Evolutionary conservation across 1,140 invertebrate species (phyloP), one percentile per base, ranked within the genome.

Genomic region (Brachionus manjavacas): DNA sequence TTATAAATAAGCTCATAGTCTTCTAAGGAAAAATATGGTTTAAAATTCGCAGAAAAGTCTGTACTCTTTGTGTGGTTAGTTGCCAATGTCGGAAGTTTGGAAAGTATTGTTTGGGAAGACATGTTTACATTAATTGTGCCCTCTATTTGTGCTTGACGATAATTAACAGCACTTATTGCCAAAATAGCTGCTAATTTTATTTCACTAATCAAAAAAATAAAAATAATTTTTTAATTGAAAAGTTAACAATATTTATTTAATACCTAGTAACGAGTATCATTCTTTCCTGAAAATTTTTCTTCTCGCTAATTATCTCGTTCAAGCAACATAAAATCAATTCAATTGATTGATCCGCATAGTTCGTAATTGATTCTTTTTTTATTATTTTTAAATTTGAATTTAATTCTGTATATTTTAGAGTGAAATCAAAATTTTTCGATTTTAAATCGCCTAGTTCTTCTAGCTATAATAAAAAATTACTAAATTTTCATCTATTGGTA

Each of bases 91-190:
- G 72, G 72, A 49, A 81, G 25, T 64, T 64, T 81, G 9, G 79
- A 14, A 0, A 81, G 39, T 12, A 81, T 28, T 20, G 25, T 68
- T 23, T 64, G 64, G 23, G 52, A 31, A 39, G 79, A 60, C 79
- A 81, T 81, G 52, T 81, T 81, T 25, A 81, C 25, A 64, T 81
- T 81, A 9, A 81, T 68, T 0, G 79, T 81, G 23, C 31, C 25
- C 35, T 81, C 79, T 20, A 81, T 68, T 68, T 64, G 52, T 3
- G 49, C 79, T 68, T 81, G 79, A 7, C 52, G 49, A 11, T 16
- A 43, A 31, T 64, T 81, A 12, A 81, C 11, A 14, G 66, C 3
- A 23, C 28, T 23, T 20, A 81, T 68, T 23, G 52, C 39, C 11
- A 68, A 64, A 8, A 81, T 12, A 14, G 20, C 4, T 14, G 49